Evolutionary conservation across 2,888 invertebrate species (phyloP).

Genomic region (Copidosoma aretas): DNA sequence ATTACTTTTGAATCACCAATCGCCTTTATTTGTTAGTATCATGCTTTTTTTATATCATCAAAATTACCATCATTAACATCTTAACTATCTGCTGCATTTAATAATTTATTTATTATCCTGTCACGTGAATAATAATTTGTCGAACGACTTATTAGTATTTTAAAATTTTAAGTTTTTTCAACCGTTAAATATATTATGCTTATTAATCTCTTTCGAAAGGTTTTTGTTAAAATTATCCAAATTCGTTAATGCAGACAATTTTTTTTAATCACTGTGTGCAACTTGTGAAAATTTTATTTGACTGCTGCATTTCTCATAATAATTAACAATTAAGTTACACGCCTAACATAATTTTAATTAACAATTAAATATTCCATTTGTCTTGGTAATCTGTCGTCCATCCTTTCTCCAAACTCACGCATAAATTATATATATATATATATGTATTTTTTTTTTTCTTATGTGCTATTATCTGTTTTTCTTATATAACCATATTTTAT

Average conservation of each 20-base stretch:
- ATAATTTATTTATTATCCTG: no score
- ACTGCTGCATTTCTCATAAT: slow-evolving; percentile 14
- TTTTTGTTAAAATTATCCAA: not conserved
- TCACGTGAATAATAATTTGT: not conserved
- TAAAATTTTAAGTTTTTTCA: slow-evolving; percentile 9
- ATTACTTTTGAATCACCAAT: slow-evolving; percentile 24
- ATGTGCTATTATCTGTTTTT: not conserved
- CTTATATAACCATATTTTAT: not conserved
- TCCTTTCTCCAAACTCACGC: slow-evolving; percentile 18
- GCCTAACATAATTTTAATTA: slow-evolving; percentile 7
- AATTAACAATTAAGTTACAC: slow-evolving; percentile 12
- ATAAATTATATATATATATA: slow-evolving; percentile 20
- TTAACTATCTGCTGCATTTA: not conserved
- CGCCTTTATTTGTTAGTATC: slow-evolving; percentile 32
- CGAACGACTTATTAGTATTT: slow-evolving; percentile 36
- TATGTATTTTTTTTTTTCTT: no score
- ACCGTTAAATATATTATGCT: not conserved
- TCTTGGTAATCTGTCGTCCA: slow-evolving; percentile 24
- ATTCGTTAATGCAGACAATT: no score
- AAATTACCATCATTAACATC: slow-evolving; percentile 31
- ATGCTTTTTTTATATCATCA: slow-evolving; percentile 32
- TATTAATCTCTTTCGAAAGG: not conserved
- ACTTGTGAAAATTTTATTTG: not conserved
- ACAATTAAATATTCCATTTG: slow-evolving; percentile 16
- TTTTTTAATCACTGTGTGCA: no score